Evolutionary conservation across 2,113 vertebrate species (phyloP).

Genomic region (Oceanites oceanicus): DNA sequence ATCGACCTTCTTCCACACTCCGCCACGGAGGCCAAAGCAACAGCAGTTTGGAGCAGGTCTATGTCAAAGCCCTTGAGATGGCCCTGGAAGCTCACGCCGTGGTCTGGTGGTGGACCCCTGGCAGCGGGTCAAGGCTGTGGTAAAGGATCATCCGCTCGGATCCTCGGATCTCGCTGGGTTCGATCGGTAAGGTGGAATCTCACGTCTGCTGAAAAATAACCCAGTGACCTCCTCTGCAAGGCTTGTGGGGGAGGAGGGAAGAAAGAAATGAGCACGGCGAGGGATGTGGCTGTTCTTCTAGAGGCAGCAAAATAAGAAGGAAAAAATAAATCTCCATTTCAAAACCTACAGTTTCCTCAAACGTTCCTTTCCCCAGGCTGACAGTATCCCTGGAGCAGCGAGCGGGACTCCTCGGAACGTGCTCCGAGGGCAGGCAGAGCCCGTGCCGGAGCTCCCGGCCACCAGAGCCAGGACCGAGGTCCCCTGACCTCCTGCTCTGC

Average conservation of each 20-base stretch:
- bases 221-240: not conserved
- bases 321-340: not conserved
- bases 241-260: not conserved
- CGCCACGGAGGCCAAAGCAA: not conserved
- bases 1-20: not conserved
- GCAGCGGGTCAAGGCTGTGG: not conserved
- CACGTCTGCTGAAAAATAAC: not conserved
- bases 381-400: not conserved
- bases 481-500: not conserved
- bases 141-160: not conserved
- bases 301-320: not conserved
- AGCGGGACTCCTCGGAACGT: not conserved
- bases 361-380: not conserved
- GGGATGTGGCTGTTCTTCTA: not conserved
- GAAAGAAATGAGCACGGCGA: not conserved
- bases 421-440: not conserved
- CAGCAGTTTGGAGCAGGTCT: not conserved
- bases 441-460: accelerated
- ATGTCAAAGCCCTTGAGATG: not conserved
- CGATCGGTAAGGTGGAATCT: not conserved
- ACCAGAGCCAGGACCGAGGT: not conserved
- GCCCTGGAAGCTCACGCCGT: not conserved
- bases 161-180: not conserved
- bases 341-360: not conserved
- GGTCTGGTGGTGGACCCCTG: not conserved